Evolutionary conservation across 2,113 vertebrate species (phyloP), one percentile per base, ranked within the genome.

Genomic region (Psammodynastes pulverulentus): DNA sequence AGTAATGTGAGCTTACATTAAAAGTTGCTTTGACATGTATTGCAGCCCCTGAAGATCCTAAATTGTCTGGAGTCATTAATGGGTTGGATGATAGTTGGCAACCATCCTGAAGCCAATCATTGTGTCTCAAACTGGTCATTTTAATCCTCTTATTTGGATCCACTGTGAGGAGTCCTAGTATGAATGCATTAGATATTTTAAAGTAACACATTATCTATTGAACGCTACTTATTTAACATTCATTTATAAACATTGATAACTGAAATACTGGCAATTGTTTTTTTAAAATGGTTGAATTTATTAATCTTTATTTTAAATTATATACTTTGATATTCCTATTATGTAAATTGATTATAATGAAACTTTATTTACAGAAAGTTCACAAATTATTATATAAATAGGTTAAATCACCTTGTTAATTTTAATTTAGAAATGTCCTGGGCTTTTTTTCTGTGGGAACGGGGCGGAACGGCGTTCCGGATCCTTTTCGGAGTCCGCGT

Each of bases 111-210:
- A 99, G 98, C 99, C 99, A 99, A 92, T 99, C 98, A 0, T 98
- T 99, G 96, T 99, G 98, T 54, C 99, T 98, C 91, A 99, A 97
- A 92, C 98, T 98, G 24, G 98, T 99, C 99, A 99, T 99, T 96
- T 99, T 99, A 96, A 99, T 99, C 96, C 99, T 98, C 97, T 99
- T 99, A 97, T 98, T 98, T 94, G 99, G 99, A 97, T 99, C 99
- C 58, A 99, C 99, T 5, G 99, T 99, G 92, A 99, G 97, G 96
- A 99, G 98, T 95, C 99, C 99, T 99, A 92, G 84, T 23, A 94
- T 91, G 92, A 96, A 95, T 48, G 93, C 0, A 95, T 91, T 26
- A 94, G 3, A n/a, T 29, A 86, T 49, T 79, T 84, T 94, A 90
- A 93, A 95, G 90, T 84, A 85, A 92, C 85, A 96, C 86, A 21